Conservation (phyloP, 2,888 invertebrate genomes). For the Pediacus dermestoides region DNA sequence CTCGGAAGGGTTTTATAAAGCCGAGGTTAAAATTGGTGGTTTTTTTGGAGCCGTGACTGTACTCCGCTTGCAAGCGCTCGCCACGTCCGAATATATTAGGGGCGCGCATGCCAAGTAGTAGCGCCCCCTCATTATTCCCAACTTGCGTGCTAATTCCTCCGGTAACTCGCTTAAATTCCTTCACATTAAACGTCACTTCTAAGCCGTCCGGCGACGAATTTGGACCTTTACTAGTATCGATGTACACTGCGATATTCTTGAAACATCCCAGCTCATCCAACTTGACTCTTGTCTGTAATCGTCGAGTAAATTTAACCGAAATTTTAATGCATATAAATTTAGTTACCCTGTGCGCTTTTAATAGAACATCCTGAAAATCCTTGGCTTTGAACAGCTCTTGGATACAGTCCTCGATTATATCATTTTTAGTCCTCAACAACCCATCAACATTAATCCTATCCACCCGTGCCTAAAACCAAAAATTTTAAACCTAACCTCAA, state of each 20-base stretch:
- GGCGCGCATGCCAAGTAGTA: conserved; percentile 69
- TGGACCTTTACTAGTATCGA: conserved; percentile 82
- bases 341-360: conserved; percentile 62
- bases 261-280: conserved; percentile 86
- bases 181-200: conserved; percentile 84
- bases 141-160: conserved; percentile 85
- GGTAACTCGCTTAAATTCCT: conserved; percentile 75
- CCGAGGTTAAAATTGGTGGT: conserved; percentile 77
- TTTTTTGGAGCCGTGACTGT: conserved; percentile 79
- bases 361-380: conserved; percentile 81
- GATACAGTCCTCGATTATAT: conserved; percentile 76
- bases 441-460: conserved; percentile 85
- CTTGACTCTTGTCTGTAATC: conserved; percentile 63
- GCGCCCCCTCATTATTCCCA: conserved; percentile 87
- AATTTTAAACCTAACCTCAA: conserved; percentile 8
- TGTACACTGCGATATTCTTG: conserved; percentile 76
- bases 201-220: conserved; percentile 75
- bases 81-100: conserved; percentile 88
- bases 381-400: conserved; percentile 77
- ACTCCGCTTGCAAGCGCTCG: conserved; percentile 77
- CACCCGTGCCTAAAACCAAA: conserved; percentile 66
- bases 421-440: conserved; percentile 81
- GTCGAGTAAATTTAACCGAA: conserved; percentile 1
- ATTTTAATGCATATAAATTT: conserved; percentile 8
- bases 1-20: conserved; percentile 80